Evolutionary conservation across 1,140 invertebrate genomes (phyloP), one percentile per base, ranked within the genome.

Genomic region (Nasonia longicornis): DNA sequence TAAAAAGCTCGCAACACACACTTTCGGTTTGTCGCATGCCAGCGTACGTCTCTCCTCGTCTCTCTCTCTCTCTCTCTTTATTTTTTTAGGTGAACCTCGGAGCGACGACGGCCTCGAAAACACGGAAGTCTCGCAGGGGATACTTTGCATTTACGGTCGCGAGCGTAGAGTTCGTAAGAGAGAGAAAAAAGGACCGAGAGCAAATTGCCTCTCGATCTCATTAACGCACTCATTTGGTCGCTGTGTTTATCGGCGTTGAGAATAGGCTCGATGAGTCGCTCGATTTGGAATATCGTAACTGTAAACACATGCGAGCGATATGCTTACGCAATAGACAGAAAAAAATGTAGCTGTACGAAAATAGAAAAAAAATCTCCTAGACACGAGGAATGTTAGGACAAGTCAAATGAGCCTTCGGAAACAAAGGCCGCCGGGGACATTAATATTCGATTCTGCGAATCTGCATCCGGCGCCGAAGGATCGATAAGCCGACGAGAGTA

Each of bases 371-470:
- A 58, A 16, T 7, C 52, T 58, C 52, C 52, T 58, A 58, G 20
- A 58, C 52, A n/a, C 52, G 52, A 20, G 48, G 48, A 52, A 52
- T 52, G 48, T 52, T 52, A 52, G 48, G 48, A 52, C 48, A 52
- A 52, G 48, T 52, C 4, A 70, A 31, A 77, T 69, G 58, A 67
- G 29, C 26, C 52, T n/a, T n/a, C 14, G 12, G 52, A 58, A n/a
- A 73, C 45, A 63, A 79, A 73, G 22, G 70, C 35, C 11, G 29
- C 29, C 77, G 35, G 31, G n/a, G 71, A 74, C 70, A 71, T 80
- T 73, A 74, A 80, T 80, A 74, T 80, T 74, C 78, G 71, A 73
- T 73, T 74, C 70, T 58, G n/a, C 71, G 78, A 80, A 73, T 74
- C 70, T 66, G 70, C 78, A 64, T 38, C 66, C 1, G 48, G 22